phyloP scores from a whole-genome alignment of 2,113 vertebrate genomes.

The Okapia johnstoni region DNA sequence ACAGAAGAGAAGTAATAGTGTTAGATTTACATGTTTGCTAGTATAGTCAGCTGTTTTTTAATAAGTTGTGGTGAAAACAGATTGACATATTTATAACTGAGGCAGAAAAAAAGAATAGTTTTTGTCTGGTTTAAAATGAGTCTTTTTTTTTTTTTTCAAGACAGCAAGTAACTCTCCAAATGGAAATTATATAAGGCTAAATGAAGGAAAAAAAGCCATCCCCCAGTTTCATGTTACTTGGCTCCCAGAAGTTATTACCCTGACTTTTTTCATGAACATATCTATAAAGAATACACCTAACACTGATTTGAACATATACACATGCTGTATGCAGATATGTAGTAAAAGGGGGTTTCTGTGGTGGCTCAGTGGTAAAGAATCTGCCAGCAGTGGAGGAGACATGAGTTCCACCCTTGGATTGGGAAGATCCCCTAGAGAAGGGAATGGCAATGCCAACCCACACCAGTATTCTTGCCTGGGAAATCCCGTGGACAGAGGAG shows the following conservation, averaged over 20 bases:
- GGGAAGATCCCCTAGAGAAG: background rate
- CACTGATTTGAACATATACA: background rate
- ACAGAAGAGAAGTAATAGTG: background rate
- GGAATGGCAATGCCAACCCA: background rate
- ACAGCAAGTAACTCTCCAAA: background rate
- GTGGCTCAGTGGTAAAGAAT: background rate
- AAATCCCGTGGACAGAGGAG: background rate
- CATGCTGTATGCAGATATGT: background rate
- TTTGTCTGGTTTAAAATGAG: background rate
- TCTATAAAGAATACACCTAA: background rate
- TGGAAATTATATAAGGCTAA: background rate
- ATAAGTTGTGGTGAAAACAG: background rate
- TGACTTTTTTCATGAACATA: background rate
- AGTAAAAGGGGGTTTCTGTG: background rate
- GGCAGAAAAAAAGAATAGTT: background rate
- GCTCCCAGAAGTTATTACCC: background rate
- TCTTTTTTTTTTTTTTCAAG: background rate
- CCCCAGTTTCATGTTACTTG: background rate
- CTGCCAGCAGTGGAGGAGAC: accelerated
- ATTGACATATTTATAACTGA: background rate
- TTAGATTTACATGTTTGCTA: background rate
- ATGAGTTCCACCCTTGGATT: background rate
- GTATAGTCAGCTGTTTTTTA: background rate
- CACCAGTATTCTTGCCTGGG: background rate
- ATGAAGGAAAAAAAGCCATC: background rate